Evolutionary conservation across 2,797 vertebrate species (phyloP).

Genomic region (Jordanella pulchra): DNA sequence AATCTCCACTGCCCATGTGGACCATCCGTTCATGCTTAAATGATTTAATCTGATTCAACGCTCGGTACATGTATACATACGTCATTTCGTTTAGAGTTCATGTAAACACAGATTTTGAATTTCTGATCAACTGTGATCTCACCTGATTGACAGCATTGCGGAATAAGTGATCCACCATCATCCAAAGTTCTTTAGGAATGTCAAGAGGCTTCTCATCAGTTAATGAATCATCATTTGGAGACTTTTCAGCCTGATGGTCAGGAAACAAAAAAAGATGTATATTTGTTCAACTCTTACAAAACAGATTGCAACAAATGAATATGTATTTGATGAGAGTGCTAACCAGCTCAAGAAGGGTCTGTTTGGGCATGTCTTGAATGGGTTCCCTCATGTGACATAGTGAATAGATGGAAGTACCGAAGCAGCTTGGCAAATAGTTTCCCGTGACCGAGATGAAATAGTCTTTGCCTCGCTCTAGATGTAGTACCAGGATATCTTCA

Average conservation of each 20-base stretch:
- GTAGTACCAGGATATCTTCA: slow-evolving; percentile 96
- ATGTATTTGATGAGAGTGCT: slow-evolving; percentile 55
- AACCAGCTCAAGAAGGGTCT: slow-evolving; percentile 83
- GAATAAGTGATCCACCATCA: slow-evolving; percentile 95
- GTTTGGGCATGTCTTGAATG: slow-evolving; percentile 86
- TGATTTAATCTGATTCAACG: no score
- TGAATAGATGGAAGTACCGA: slow-evolving; percentile 85
- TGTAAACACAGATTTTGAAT: background rate
- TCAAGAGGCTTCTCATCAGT: slow-evolving; percentile 83
- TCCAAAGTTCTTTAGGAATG: slow-evolving; percentile 96
- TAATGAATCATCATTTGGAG: slow-evolving; percentile 53
- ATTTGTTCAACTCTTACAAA: background rate
- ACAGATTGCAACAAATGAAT: background rate
- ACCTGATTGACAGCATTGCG: slow-evolving; percentile 91
- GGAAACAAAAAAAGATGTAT: slow-evolving; percentile 31
- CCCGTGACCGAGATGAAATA: slow-evolving; percentile 94
- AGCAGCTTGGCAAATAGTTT: slow-evolving; percentile 95
- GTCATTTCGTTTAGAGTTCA: no score
- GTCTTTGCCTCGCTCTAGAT: slow-evolving; percentile 92
- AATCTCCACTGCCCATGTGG: no score
- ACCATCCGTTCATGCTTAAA: no score
- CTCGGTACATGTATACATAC: no score
- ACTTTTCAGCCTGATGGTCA: slow-evolving; percentile 76
- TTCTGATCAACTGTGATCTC: slow-evolving; percentile 35
- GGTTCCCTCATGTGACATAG: slow-evolving; percentile 90